phyloP scores from a whole-genome alignment of 2,113 vertebrate genomes.

The Piprites chloris region DNA sequence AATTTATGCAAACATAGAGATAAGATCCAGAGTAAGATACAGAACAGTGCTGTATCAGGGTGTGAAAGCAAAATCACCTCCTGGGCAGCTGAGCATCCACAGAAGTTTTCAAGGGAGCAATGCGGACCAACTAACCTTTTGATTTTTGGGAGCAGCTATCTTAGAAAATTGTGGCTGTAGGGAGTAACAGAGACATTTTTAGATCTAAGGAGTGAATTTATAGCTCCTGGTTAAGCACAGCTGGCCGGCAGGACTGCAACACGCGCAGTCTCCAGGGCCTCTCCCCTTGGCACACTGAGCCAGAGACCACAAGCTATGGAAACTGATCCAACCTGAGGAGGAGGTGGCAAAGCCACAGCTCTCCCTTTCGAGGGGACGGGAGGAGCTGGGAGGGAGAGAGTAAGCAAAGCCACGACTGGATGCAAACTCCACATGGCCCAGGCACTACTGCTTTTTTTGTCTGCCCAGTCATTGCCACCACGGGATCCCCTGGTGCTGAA shows the following conservation, averaged over 20 bases:
- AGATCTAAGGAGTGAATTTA: not conserved
- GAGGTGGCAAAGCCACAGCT: not conserved
- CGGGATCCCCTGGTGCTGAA: accelerated
- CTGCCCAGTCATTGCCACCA: not conserved
- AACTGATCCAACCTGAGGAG: accelerated
- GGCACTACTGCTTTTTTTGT: not conserved
- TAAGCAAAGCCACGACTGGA: not conserved
- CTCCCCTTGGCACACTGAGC: not conserved
- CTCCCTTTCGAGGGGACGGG: not conserved
- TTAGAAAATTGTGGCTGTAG: not conserved
- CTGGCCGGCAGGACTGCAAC: not conserved
- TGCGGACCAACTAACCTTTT: not conserved
- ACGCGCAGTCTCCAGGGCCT: accelerated
- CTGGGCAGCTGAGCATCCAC: not conserved
- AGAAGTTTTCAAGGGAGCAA: not conserved
- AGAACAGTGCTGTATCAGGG: accelerated
- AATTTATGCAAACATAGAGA: not conserved
- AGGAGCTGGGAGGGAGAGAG: not conserved
- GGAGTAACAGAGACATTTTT: not conserved
- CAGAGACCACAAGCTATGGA: not conserved
- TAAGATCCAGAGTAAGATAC: not conserved
- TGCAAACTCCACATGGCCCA: not conserved
- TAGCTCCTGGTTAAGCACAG: not conserved
- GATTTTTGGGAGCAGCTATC: not conserved
- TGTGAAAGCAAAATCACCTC: not conserved